phyloP scores from a whole-genome alignment of 2,113 vertebrate genomes.

The Tiliqua scincoides region DNA sequence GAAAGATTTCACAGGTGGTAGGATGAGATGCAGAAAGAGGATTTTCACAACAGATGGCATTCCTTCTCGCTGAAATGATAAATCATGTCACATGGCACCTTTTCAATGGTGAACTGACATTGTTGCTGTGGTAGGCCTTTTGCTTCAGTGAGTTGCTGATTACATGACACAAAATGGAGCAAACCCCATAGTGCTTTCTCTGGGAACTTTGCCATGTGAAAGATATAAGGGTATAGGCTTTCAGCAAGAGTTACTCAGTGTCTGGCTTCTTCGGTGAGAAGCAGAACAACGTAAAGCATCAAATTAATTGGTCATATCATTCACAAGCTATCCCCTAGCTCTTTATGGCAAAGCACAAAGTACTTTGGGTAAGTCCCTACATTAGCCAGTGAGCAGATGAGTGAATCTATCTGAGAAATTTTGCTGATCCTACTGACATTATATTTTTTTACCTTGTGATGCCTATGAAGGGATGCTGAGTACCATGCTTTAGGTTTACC shows the following conservation, averaged over 20 bases:
- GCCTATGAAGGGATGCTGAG: not conserved
- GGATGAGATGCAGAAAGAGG: fast-evolving
- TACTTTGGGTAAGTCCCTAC: not conserved
- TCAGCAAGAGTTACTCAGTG: not conserved
- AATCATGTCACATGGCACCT: not conserved
- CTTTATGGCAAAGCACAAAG: not conserved
- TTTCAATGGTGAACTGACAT: slow-evolving; percentile 4
- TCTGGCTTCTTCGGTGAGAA: not conserved
- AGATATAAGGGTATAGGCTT: not conserved
- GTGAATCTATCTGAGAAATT: not conserved
- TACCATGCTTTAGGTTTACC: not conserved
- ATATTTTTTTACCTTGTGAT: not conserved
- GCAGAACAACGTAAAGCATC: not conserved
- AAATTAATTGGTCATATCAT: not conserved
- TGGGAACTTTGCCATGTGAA: slow-evolving; percentile 8
- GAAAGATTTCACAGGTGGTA: slow-evolving; percentile 16
- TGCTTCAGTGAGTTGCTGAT: not conserved
- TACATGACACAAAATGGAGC: not conserved
- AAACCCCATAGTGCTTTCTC: slow-evolving; percentile 5
- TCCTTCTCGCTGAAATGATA: slow-evolving; percentile 18
- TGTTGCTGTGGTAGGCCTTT: not conserved
- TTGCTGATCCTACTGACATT: not conserved
- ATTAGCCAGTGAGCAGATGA: not conserved
- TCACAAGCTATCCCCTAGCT: not conserved
- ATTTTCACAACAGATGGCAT: not conserved